These are phyloP conservation scores for Andrena flavipes DNA, from an alignment of 2,888 invertebrate species.

Conservation along the genomic window DNA sequence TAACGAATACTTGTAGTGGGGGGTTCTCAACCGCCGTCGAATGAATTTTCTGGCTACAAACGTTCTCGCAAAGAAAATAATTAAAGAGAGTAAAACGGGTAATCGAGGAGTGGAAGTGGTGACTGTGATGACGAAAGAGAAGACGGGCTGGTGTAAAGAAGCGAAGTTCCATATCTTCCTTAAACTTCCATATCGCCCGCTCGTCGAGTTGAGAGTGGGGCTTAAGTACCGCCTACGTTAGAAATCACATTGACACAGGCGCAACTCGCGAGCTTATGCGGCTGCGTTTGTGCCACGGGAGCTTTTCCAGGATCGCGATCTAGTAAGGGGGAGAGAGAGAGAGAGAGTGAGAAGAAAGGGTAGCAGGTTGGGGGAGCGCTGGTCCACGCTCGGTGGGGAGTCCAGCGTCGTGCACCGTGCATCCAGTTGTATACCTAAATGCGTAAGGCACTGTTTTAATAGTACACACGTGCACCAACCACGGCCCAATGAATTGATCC, in stretches of 20 bases:
- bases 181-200: neutral
- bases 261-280: slow-evolving; percentile 52
- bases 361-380: slow-evolving; percentile 68
- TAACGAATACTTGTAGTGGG: no score
- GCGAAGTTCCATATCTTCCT: neutral
- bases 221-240: slow-evolving; percentile 55
- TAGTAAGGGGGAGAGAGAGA: slow-evolving; percentile 23
- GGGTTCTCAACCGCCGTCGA: slow-evolving; percentile 28
- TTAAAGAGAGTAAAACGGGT: no score
- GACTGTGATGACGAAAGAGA: neutral
- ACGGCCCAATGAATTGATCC: slow-evolving; percentile 67
- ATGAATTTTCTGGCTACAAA: neutral
- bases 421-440: slow-evolving; percentile 76
- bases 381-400: slow-evolving; percentile 78
- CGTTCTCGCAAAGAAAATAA: neutral
- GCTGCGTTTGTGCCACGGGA: slow-evolving; percentile 54
- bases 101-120: neutral
- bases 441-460: slow-evolving; percentile 74
- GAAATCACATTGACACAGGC: slow-evolving; percentile 56
- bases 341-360: slow-evolving; percentile 60
- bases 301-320: slow-evolving; percentile 47
- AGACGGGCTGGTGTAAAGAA: neutral
- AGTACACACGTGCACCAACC: slow-evolving; percentile 75
- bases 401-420: slow-evolving; percentile 78
- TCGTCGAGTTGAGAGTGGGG: slow-evolving; percentile 13